Percentiles rank a stretch among this genome's conserved stretches.
Conservation (phyloP, 1,140 invertebrate genomes). For the Drosophila arizonae region DNA sequence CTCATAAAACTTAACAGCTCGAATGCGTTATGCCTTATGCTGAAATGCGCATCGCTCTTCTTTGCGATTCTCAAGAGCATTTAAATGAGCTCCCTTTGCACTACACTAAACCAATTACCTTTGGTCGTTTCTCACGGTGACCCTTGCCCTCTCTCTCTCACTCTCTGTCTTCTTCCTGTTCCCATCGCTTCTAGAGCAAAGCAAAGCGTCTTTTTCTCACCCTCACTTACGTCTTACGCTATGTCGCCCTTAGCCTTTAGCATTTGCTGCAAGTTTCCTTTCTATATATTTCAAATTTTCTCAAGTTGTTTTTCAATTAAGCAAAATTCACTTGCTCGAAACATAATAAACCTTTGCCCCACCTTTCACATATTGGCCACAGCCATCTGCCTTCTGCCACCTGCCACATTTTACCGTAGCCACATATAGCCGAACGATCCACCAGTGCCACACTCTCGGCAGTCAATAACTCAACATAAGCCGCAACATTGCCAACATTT, state of each 20-base stretch:
- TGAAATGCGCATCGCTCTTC: background rate
- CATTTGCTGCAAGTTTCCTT: background rate
- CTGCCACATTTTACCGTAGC: conserved; percentile 3
- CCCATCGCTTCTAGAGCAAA: too few species aligned
- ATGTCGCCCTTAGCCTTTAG: too few species aligned
- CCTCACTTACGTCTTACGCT: background rate
- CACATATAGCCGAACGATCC: background rate
- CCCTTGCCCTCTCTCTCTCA: too few species aligned
- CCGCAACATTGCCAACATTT: conserved; percentile 22
- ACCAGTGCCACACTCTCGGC: conserved; percentile 10
- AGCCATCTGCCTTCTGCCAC: conserved; percentile 13
- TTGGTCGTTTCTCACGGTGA: background rate
- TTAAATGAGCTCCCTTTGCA: background rate
- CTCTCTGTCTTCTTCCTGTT: background rate
- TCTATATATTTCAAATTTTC: background rate
- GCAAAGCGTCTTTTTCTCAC: background rate
- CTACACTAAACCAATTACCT: background rate
- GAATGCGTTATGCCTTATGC: background rate
- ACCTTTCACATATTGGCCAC: conserved; percentile 35
- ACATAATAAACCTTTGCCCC: conserved; percentile 30
- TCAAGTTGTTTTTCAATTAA: conserved; percentile 25
- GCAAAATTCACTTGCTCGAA: conserved; percentile 19
- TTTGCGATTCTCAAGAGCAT: background rate
- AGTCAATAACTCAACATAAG: conserved; percentile 24
- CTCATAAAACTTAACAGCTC: background rate